phyloP scores from a whole-genome alignment of 2,113 vertebrate genomes.

The human (Homo sapiens) region GRCh38 chr7:102042001-102042500 shows the following conservation, averaged over 20 bases:
- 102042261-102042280: background rate
- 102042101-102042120: background rate
- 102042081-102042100: background rate
- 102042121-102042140: background rate
- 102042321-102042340: background rate
- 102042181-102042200: background rate
- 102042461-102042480: background rate
- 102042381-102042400: background rate
- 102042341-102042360: background rate
- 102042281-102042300: background rate
- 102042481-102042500: background rate
- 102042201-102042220: background rate
- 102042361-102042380: no score
- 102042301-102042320: background rate
- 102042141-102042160: background rate
- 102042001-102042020: background rate
- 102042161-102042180: background rate
- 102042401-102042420: background rate
- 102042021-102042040: background rate
- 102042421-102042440: fast-evolving
- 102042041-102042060: no score
- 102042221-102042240: background rate
- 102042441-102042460: background rate
- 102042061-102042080: background rate
- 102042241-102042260: background rate